Evolutionary conservation across 2,888 invertebrate species (phyloP), one percentile per base, ranked within the genome.

Genomic region (Dastarcus helophoroides): DNA sequence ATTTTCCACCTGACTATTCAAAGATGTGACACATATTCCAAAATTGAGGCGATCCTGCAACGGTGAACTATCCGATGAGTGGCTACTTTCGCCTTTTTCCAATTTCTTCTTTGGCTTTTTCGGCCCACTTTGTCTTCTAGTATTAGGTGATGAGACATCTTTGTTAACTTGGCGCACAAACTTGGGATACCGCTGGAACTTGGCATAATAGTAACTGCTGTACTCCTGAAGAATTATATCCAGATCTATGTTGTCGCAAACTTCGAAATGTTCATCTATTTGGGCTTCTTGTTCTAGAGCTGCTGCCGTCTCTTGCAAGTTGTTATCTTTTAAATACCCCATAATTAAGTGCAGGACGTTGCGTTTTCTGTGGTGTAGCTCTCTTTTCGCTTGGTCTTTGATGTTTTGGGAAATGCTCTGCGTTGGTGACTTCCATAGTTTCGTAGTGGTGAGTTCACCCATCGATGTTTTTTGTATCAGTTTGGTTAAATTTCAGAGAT

Each of bases 191-290:
- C 82, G 86, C 56, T 84, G 82, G 64, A 88, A 93, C 49, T 85
- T 78, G 23, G 84, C 66, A 47, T 78, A 73, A 58, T 84, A 88
- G 60, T 84, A 93, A 40, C 82, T 81, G 51, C 80, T 81, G 59
- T 84, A 94, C 49, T 93, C 91, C 67, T 86, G 76, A 34, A 93
- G 62, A 42, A 94, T 81, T 22, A 82, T 80, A 40, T 85, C 83
- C 51, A 94, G 63, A 56, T 91, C 90, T 33, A 94, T 75, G 50
- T 94, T 94, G 52, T 94, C 94, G 58, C 93, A 94, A 19, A 91
- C 68, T 49, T 73, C 68, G 51, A 74, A 76, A 35, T 76, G 74
- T 4, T 68, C 68, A 1, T 77, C 67, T 6, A 90, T 63, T 22
- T 73, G 74, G 0, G 86, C 83, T 58, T 93, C 93, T 11, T 65